These are phyloP conservation scores for Rhynchonycteris naso DNA, from an alignment of 2,797 vertebrate species.

Conservation along the genomic window DNA sequence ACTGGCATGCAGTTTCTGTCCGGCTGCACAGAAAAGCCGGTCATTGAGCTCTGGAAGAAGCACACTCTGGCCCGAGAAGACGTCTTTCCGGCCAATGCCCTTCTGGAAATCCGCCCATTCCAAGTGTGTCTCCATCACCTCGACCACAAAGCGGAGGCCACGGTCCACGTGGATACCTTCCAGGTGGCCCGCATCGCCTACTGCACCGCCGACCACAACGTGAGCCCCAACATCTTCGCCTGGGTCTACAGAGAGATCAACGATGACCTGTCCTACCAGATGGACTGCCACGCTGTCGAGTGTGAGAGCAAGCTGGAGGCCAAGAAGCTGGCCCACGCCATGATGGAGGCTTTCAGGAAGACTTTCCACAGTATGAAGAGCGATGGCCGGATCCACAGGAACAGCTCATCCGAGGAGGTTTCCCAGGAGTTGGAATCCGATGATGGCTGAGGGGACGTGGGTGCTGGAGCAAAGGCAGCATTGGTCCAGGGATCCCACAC, in stretches of 20 bases:
- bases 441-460: slow-evolving; percentile 91
- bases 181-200: slow-evolving; percentile 99
- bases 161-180: slow-evolving; percentile 97
- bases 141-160: slow-evolving; percentile 92
- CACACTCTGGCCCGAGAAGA: slow-evolving; percentile 89
- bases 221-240: slow-evolving; percentile 96
- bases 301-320: slow-evolving; percentile 98
- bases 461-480: slow-evolving; percentile 80
- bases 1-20: slow-evolving; percentile 95
- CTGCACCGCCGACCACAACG: slow-evolving; percentile 97
- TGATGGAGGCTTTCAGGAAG: slow-evolving; percentile 99
- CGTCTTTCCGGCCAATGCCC: slow-evolving; percentile 88
- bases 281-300: slow-evolving; percentile 99
- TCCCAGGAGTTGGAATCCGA: slow-evolving; percentile 95
- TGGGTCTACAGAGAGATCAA: slow-evolving; percentile 99
- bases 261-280: slow-evolving; percentile 98
- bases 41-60: slow-evolving; percentile 95
- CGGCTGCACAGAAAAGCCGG: slow-evolving; percentile 97
- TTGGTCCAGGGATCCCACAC: slow-evolving; percentile 82
- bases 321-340: slow-evolving; percentile 98
- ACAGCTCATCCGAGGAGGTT: slow-evolving; percentile 93
- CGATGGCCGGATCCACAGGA: slow-evolving; percentile 96
- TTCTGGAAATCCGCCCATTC: slow-evolving; percentile 98
- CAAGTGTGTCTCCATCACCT: slow-evolving; percentile 98
- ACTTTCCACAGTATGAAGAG: slow-evolving; percentile 99